Conservation (phyloP, 2,888 invertebrate species). For the Hirtodrosophila cameraria region DNA sequence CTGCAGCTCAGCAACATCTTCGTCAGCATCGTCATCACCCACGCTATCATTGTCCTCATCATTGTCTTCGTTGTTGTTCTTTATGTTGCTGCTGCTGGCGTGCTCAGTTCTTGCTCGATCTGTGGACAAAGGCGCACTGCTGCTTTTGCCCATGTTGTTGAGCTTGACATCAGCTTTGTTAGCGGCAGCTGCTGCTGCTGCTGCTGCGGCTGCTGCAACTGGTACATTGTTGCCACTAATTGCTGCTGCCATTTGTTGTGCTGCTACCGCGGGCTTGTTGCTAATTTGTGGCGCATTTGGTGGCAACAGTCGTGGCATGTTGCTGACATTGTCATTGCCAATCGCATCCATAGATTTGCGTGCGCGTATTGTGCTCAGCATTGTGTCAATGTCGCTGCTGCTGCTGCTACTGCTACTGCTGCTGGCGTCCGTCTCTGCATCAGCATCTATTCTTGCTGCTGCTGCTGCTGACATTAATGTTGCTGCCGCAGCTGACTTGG, state of each 20-base stretch:
- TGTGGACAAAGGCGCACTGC: constrained; percentile 42
- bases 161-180: constrained; percentile 41
- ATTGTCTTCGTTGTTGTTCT: constrained; percentile 20
- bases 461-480: constrained; percentile 25
- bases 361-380: constrained; percentile 75
- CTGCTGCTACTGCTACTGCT: constrained; percentile 34
- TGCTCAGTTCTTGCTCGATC: constrained; percentile 41
- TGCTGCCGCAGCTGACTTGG: constrained; percentile 27
- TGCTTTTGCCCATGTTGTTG: constrained; percentile 37
- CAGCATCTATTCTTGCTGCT: constrained; percentile 27
- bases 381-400: constrained; percentile 43
- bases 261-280: constrained; percentile 68
- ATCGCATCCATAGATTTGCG: constrained; percentile 79
- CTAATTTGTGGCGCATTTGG: constrained; percentile 81
- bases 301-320: constrained; percentile 59
- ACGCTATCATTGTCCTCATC: constrained; percentile 29
- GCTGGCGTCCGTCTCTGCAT: constrained; percentile 47
- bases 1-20: constrained; percentile 60
- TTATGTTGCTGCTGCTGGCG: constrained; percentile 21
- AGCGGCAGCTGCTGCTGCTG: constrained; percentile 32
- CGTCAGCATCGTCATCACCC: constrained; percentile 37
- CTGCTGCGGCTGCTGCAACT: constrained; percentile 14
- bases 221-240: constrained; percentile 62
- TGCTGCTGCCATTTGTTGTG: constrained; percentile 57
- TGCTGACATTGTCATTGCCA: constrained; percentile 49